These are phyloP conservation scores for Archips crataeganus DNA, from an alignment of 2,888 invertebrate genomes.

Conservation along the genomic window DNA sequence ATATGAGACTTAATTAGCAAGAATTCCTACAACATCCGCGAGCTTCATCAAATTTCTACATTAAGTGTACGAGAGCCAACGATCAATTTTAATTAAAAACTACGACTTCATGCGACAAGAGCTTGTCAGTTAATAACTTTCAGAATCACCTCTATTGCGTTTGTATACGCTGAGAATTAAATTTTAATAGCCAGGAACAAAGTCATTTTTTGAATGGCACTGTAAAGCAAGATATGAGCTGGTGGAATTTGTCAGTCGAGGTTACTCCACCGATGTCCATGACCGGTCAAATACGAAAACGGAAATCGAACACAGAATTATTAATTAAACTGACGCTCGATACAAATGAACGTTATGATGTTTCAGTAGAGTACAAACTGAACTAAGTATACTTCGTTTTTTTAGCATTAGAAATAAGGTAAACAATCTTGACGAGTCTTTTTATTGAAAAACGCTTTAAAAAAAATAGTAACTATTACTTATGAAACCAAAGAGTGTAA, in stretches of 20 bases:
- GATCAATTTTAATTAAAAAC: conserved; percentile 55
- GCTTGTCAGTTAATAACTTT: not conserved
- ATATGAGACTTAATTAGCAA: not conserved
- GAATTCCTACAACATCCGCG: conserved; percentile 7
- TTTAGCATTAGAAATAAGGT: too few relatives aligned
- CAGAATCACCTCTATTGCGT: not conserved
- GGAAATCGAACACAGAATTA: not conserved
- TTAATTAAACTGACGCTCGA: not conserved
- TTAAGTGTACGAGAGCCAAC: conserved; percentile 20
- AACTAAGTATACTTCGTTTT: not conserved
- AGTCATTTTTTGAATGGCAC: not conserved
- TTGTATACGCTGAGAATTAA: not conserved
- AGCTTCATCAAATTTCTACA: not conserved
- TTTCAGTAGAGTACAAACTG: not conserved
- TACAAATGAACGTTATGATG: not conserved
- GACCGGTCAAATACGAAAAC: not conserved
- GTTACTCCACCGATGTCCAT: not conserved
- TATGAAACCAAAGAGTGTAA: too few relatives aligned
- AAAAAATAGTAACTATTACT: too few relatives aligned
- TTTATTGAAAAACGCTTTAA: too few relatives aligned
- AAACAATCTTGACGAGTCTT: too few relatives aligned
- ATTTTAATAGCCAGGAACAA: not conserved
- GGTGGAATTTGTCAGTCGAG: not conserved
- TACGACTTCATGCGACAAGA: conserved; percentile 27
- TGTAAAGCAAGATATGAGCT: not conserved